phyloP scores from a whole-genome alignment of 2,888 invertebrate species.

The Lasioglossum vierecki region DNA sequence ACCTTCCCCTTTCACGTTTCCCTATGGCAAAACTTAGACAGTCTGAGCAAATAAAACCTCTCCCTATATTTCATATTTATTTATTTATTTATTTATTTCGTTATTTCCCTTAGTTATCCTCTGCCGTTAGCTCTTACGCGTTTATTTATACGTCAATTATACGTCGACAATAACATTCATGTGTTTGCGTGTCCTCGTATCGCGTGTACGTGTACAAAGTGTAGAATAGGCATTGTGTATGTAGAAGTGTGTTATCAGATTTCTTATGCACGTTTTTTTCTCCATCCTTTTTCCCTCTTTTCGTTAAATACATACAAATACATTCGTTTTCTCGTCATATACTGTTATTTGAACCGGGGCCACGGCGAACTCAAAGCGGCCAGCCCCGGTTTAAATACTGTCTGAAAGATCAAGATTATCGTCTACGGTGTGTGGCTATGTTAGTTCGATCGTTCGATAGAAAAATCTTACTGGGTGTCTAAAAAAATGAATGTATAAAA shows the following conservation, averaged over 20 bases:
- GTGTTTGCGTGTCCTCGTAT: constrained; percentile 29
- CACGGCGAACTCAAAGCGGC: not conserved
- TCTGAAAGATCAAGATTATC: constrained; percentile 71
- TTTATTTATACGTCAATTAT: constrained; percentile 51
- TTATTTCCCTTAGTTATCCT: constrained; percentile 2
- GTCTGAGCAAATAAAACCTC: constrained; percentile 78
- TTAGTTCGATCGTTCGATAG: constrained; percentile 77
- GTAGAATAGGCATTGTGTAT: constrained; percentile 12
- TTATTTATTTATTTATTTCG: not conserved
- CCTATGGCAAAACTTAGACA: constrained; percentile 80
- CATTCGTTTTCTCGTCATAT: constrained; percentile 15
- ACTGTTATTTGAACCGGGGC: constrained; percentile 56
- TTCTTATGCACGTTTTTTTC: not conserved
- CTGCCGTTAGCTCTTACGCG: constrained; percentile 62
- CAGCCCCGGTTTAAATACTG: constrained; percentile 70
- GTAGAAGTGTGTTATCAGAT: not conserved
- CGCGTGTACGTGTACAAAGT: constrained; percentile 17
- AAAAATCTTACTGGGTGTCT: constrained; percentile 62
- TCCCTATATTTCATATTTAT: constrained; percentile 7
- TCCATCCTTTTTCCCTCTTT: constrained; percentile 18
- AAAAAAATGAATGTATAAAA: not conserved
- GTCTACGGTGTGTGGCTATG: constrained; percentile 63
- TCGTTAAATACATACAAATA: constrained; percentile 46
- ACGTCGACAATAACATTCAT: constrained; percentile 35
- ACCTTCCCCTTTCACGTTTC: not conserved